phyloP scores from a whole-genome alignment of 2,888 invertebrate species.

The Abscondita cerata region DNA sequence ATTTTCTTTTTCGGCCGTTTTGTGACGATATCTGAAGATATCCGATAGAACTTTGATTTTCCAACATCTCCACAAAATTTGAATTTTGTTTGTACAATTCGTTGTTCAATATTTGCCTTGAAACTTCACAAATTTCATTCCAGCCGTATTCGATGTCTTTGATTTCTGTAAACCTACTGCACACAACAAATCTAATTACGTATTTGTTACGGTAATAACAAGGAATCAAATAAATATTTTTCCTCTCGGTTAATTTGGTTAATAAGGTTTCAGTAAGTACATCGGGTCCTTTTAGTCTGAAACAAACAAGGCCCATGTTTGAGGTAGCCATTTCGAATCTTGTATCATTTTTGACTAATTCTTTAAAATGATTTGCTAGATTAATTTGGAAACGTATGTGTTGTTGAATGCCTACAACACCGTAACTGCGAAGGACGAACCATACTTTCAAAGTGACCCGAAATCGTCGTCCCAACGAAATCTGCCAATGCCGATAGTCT shows the following conservation, averaged over 20 bases:
- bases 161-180: constrained; percentile 73
- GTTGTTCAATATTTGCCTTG: constrained; percentile 18
- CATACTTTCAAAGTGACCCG: constrained; percentile 92
- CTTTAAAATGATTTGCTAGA: constrained; percentile 81
- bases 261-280: constrained; percentile 73
- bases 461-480: constrained; percentile 86
- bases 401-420: constrained; percentile 78
- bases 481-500: constrained; percentile 83
- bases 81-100: background rate
- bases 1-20: no score
- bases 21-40: no score
- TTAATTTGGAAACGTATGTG: constrained; percentile 77
- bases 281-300: constrained; percentile 80
- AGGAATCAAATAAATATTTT: constrained; percentile 83
- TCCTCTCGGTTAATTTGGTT: constrained; percentile 75
- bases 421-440: constrained; percentile 87
- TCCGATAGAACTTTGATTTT: no score
- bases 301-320: constrained; percentile 78
- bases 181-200: constrained; percentile 83
- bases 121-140: constrained; percentile 51
- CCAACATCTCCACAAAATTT: background rate
- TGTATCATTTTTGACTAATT: constrained; percentile 71
- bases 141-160: constrained; percentile 79
- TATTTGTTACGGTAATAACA: constrained; percentile 72
- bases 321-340: constrained; percentile 76